A percentile compares a stretch with the other conserved stretches of the same genome.
Conservation (phyloP, 1,140 invertebrate genomes). For the Medauroidea extradentata region DNA sequence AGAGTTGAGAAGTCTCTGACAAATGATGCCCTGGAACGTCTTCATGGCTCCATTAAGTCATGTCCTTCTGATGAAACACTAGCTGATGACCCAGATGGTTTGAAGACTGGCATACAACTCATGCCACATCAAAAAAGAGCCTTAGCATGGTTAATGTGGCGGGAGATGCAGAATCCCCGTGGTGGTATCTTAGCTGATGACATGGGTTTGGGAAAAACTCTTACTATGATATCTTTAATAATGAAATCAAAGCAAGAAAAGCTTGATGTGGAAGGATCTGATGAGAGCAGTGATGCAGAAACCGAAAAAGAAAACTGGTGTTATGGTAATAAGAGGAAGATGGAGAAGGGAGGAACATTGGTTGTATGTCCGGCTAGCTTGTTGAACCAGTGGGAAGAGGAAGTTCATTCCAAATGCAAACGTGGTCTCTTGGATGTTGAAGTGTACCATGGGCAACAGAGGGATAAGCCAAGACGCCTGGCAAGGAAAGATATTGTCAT, state of each 20-base stretch:
- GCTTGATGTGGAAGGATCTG: constrained; percentile 39
- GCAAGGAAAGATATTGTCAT: constrained; percentile 63
- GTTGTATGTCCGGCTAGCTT: constrained; percentile 86
- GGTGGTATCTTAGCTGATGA: constrained; percentile 88
- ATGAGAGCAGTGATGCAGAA: constrained; percentile 28
- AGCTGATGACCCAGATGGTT: constrained; percentile 55
- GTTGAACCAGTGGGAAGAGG: constrained; percentile 79
- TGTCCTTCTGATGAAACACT: constrained; percentile 57
- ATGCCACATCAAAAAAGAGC: constrained; percentile 87
- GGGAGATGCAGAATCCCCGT: constrained; percentile 75
- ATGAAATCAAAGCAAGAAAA: constrained; percentile 42
- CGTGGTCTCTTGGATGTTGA: constrained; percentile 56
- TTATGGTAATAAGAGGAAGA: constrained; percentile 37
- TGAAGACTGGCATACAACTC: constrained; percentile 55
- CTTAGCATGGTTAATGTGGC: constrained; percentile 83
- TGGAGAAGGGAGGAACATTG: constrained; percentile 62
- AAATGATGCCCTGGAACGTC: constrained; percentile 60
- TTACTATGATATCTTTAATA: constrained; percentile 85
- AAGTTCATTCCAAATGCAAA: constrained; percentile 64
- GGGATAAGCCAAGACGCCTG: constrained; percentile 59
- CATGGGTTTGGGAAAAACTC: constrained; percentile 92
- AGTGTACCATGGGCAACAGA: constrained; percentile 76
- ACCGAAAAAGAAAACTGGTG: constrained; percentile 24
- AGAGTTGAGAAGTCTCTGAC: constrained; percentile 61
- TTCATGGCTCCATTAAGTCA: constrained; percentile 66